Evolutionary conservation across 2,888 invertebrate species (phyloP), one percentile per base, ranked within the genome.

Genomic region (Tenthredo amoena): DNA sequence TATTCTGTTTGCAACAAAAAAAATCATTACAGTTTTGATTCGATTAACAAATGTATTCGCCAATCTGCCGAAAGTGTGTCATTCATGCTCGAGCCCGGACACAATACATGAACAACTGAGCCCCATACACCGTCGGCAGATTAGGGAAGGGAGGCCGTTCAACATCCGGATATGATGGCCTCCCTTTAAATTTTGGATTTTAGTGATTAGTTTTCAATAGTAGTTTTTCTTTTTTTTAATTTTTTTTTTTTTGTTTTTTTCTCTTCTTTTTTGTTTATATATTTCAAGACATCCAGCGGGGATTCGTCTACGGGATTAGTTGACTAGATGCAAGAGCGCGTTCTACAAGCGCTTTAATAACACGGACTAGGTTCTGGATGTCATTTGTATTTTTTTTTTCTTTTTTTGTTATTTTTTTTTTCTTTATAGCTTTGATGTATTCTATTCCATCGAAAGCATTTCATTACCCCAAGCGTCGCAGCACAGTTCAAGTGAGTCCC

Each of bases 41-140:
- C 90, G 89, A 92, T 91, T 91, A 92, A 92, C 91, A 92, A 93
- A 92, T 85, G 89, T 89, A 88, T 89, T 90, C 89, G 88, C 88
- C 90, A 91, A 91, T 92, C 91, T 91, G 91, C 90, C 92, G 89
- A 86, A 85, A 89, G 92, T 91, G 90, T 88, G 89, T 88, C 90
- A 87, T 88, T 90, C 89, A 89, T 88, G 89, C 90, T 88, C 31
- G 15, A 85, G 90, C 91, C 95, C 95, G 95, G 95, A 94, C 92
- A 90, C 92, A 89, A 90, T 92, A 92, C 94, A 93, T 93, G 93
- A 94, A 91, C 93, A 94, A 94, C 94, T 95, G 95, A 95, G 95
- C 95, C 95, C 95, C 94, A 92, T 93, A 93, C 93, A 94, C 92
- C 91, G 87, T 88, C 90, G 94, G 93, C 94, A 94, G 94, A 93